phyloP scores from a whole-genome alignment of 2,888 invertebrate genomes.

The Boloria selene region DNA sequence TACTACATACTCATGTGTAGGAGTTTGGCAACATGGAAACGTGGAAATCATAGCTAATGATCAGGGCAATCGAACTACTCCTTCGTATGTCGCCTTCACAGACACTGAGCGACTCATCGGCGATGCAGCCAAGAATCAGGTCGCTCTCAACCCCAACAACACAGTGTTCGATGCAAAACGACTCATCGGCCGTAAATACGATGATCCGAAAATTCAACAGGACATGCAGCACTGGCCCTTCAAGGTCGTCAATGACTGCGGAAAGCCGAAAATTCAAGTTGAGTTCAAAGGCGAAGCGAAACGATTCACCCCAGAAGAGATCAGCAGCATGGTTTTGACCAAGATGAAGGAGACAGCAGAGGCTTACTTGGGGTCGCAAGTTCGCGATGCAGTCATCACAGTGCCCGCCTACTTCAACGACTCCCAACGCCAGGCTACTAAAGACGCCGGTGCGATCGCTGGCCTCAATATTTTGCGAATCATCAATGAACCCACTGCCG shows the following conservation, averaged over 20 bases:
- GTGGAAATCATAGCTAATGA: constrained; percentile 94
- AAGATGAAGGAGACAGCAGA: constrained; percentile 86
- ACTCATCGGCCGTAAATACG: constrained; percentile 90
- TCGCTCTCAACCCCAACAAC: constrained; percentile 88
- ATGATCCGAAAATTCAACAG: constrained; percentile 88
- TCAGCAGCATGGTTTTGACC: constrained; percentile 85
- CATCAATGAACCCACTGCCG: constrained; percentile 91
- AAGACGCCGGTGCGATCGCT: constrained; percentile 90
- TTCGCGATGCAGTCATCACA: constrained; percentile 89
- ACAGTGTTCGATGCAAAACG: constrained; percentile 91
- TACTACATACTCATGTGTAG: constrained; percentile 93
- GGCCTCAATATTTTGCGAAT: constrained; percentile 91
- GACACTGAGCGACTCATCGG: constrained; percentile 92
- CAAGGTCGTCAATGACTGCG: constrained; percentile 84
- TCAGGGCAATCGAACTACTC: constrained; percentile 93
- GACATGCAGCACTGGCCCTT: constrained; percentile 95
- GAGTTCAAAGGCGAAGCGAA: constrained; percentile 85
- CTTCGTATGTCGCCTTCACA: constrained; percentile 93
- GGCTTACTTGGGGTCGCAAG: constrained; percentile 85
- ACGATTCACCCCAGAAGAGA: constrained; percentile 86
- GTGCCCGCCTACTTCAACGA: constrained; percentile 92
- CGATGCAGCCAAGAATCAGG: constrained; percentile 93
- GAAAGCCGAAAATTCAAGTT: constrained; percentile 86
- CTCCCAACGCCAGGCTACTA: constrained; percentile 89
- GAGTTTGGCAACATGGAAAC: constrained; percentile 91